A percentile compares a stretch with the other conserved stretches of the same genome.
phyloP scores from a whole-genome alignment of 2,888 invertebrate genomes.

The Acanthosepion lycidas region DNA sequence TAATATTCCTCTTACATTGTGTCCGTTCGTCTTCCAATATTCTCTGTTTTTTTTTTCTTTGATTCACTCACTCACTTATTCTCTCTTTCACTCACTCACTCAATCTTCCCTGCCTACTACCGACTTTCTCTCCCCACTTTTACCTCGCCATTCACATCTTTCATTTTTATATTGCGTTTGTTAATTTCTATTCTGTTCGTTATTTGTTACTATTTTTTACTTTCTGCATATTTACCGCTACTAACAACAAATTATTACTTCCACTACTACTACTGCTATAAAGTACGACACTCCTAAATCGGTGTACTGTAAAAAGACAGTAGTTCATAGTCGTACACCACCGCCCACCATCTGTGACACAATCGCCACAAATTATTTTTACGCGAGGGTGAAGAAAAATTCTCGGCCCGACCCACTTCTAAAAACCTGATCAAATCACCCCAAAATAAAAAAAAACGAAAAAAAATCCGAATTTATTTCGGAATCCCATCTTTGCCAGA shows the following conservation, averaged over 20 bases:
- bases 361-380: background rate
- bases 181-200: background rate
- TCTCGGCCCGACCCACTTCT: too few species aligned
- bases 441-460: too few species aligned
- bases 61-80: too few species aligned
- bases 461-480: too few species aligned
- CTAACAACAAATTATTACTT: background rate
- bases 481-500: too few species aligned
- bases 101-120: background rate
- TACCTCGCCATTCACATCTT: background rate
- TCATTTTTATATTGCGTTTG: background rate
- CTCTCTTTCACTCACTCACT: background rate
- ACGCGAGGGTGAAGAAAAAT: too few species aligned
- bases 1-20: background rate
- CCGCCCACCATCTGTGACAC: conserved; percentile 33
- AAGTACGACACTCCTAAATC: background rate
- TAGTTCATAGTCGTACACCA: background rate
- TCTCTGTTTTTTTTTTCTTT: background rate
- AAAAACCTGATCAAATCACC: too few species aligned
- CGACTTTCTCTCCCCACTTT: background rate
- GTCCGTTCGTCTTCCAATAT: conserved; percentile 7
- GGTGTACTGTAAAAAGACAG: background rate
- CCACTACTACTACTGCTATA: background rate
- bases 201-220: background rate
- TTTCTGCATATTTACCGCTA: background rate